A percentile compares a stretch with the other conserved stretches of the same genome.
Conservation (phyloP, 2,797 vertebrate species). For the Pipistrellus nathusii region DNA sequence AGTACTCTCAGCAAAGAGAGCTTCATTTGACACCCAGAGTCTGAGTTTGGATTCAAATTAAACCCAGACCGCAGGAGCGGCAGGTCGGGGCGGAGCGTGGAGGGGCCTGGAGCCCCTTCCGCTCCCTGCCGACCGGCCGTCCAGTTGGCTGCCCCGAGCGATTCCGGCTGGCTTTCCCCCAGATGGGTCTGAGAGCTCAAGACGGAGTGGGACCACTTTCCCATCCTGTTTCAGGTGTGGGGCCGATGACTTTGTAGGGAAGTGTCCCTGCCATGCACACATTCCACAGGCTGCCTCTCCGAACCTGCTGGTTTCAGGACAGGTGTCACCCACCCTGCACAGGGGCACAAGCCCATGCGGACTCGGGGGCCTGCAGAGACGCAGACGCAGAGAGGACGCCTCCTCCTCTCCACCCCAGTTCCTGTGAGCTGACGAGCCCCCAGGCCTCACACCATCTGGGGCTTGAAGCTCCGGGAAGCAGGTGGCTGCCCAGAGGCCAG, state of each 20-base stretch:
- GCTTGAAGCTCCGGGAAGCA: constrained; percentile 62
- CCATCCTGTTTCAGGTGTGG: not conserved
- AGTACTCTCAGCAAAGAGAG: constrained; percentile 88
- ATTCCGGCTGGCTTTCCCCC: not conserved
- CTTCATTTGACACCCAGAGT: constrained; percentile 86
- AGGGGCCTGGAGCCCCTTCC: not conserved
- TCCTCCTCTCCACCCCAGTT: not conserved
- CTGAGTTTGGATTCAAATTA: constrained; percentile 84
- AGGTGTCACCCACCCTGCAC: not conserved
- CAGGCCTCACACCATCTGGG: constrained; percentile 60
- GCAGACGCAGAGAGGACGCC: accelerated
- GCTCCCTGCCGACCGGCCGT: not conserved
- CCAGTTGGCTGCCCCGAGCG: not conserved
- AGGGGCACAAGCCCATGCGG: not conserved
- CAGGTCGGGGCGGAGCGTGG: not conserved
- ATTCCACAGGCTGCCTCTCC: not conserved
- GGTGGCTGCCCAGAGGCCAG: constrained; percentile 63
- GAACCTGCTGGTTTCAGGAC: not conserved
- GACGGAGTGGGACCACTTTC: not conserved
- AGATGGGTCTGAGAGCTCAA: not conserved
- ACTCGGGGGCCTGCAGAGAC: not conserved
- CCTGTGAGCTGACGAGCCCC: constrained; percentile 35
- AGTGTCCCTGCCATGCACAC: not conserved
- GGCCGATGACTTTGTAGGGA: not conserved
- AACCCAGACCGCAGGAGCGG: constrained; percentile 78